Evolutionary conservation across 2,888 invertebrate species (phyloP), one percentile per base, ranked within the genome.

Genomic region (Nasonia oneida): DNA sequence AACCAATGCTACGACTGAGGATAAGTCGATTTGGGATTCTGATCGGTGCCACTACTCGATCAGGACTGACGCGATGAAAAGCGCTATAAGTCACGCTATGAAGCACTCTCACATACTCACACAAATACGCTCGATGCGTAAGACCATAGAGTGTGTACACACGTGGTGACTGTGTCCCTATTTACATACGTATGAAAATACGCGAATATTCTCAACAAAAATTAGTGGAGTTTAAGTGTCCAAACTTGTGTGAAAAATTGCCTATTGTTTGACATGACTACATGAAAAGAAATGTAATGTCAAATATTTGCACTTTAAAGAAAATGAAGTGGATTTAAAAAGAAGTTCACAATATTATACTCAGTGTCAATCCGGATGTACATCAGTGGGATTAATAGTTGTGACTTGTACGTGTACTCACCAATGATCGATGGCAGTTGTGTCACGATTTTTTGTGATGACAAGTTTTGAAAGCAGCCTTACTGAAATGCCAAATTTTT

Each of bases 361-460:
- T 70, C 87, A 87, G 84, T 83, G 87, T 42, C 86, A 87, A 79
- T 87, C 33, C 86, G 86, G 81, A 79, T 87, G 81, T 87, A 88
- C 57, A 70, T 87, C 39, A 77, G 81, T 57, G 87, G 88, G 33
- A 47, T 85, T 64, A 81, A n/a, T 33, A 37, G 73, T 53, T 88
- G 88, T 84, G 85, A 88, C 79, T 70, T 88, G 23, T 88, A 78
- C 79, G 74, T 88, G 14, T 86, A 84, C 67, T 83, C 88, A 71
- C 86, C 87, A 33, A 57, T 81, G 37, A 23, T 79, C n/a, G 37
- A 74, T 33, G 42, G 47, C 64, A 50, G 29, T 47, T 18, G 42
- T 12, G 47, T 50, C 8, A 8, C 42, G 70, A 70, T 70, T 15
- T 1, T n/a, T 8, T 29, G 53, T 0, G 4, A 80, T 37, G 53